Base-by-base conservation (phyloP, 1,140 invertebrate species). In the Tetranychus cinnabarinus region DNA sequence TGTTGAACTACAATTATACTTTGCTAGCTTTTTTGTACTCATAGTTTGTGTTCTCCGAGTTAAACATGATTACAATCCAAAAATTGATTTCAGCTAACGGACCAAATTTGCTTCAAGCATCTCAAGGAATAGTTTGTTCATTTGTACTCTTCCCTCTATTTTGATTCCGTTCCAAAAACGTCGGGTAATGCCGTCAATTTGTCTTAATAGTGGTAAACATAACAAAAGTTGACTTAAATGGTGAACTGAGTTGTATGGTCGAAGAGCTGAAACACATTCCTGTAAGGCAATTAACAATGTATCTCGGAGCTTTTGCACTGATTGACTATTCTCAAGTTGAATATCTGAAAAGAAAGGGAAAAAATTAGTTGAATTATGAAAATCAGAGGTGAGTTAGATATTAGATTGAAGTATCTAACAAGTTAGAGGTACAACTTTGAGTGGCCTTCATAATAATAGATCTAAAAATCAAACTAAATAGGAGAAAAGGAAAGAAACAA, bases 61-160 rank as follows among this genome's bases (percentile, higher is more conserved):
- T 23, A 23, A 23, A 23, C 23, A 23, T 23, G 39, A 42, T 42
- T 42, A 42, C 23, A 23, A 23, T 23, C 23, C 23, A 23, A 23
- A 23, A 23, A 23, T 42, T 42, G 39, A 6, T 10, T 6, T 0
- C 39, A 10, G 10, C 50, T 52, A 52, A 13, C 50, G 50, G n/a
- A 52, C 31, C 50, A 52, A 52, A 33, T 52, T 64, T 6, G 84
- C 81, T 71, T 95, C 90, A 58, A 96, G 77, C 91, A 97, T 97
- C 76, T 97, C 91, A 36, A 92, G 78, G 72, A 97, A 93, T 8
- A 96, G 78, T 75, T 96, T 96, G 75, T 96, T 93, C 87, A 97
- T 91, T 57, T 82, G 81, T 58, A 91, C 85, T 68, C 84, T 83
- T 23, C 86, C 83, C 64, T 88, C 87, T 67, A 83, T 81, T 67